A percentile compares a stretch with the other conserved stretches of the same genome.
Evolutionary conservation across 1,140 invertebrate species (phyloP).

Genomic region (Nomia melanderi): DNA sequence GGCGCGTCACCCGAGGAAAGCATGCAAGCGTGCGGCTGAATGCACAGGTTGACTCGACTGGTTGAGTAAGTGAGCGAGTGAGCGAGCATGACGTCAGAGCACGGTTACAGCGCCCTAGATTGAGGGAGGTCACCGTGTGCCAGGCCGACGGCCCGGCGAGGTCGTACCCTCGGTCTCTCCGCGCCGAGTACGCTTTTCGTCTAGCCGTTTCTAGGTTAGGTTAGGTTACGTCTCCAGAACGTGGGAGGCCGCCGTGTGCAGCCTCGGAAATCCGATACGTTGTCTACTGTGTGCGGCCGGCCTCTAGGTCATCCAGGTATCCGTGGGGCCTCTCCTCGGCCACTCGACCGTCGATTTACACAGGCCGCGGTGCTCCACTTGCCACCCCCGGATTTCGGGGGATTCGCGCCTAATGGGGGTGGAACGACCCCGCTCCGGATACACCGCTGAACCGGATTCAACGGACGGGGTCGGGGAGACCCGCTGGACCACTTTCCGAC

Average conservation of each 20-base stretch:
- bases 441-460: background rate
- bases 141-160: slow-evolving; percentile 81
- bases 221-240: slow-evolving; percentile 70
- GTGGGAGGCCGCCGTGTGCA: slow-evolving; percentile 64
- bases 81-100: slow-evolving; percentile 79
- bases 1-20: slow-evolving; percentile 48
- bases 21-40: slow-evolving; percentile 53
- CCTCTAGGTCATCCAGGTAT: slow-evolving; percentile 60
- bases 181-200: slow-evolving; percentile 70
- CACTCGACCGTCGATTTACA: slow-evolving; percentile 29
- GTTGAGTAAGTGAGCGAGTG: slow-evolving; percentile 55
- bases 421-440: background rate
- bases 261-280: slow-evolving; percentile 65
- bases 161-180: slow-evolving; percentile 77
- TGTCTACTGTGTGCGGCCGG: slow-evolving; percentile 37
- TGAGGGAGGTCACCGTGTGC: slow-evolving; percentile 80
- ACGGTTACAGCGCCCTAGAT: slow-evolving; percentile 81
- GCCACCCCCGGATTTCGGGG: slow-evolving; percentile 30
- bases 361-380: slow-evolving; percentile 11
- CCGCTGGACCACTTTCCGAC: background rate
- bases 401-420: slow-evolving; percentile 3
- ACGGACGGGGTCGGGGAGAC: background rate
- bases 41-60: slow-evolving; percentile 75
- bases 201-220: slow-evolving; percentile 76
- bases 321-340: slow-evolving; percentile 9